phyloP scores from a whole-genome alignment of 2,113 vertebrate genomes.

The Nesoenas mayeri region DNA sequence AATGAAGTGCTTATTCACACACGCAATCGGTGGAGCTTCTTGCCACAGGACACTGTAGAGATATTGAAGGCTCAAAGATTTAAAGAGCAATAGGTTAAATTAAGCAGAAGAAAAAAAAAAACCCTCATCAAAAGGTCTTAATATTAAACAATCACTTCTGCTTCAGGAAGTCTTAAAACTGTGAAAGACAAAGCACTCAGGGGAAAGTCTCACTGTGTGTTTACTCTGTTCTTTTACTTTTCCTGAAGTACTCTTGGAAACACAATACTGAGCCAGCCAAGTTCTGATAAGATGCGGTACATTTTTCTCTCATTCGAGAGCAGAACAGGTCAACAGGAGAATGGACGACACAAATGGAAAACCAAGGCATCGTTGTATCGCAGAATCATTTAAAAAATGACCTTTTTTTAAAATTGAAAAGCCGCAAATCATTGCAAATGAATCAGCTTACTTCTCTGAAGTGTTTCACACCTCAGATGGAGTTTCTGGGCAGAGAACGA shows the following conservation, averaged over 20 bases:
- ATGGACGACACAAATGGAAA: not conserved
- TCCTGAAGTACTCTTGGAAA: not conserved
- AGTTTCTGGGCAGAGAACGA: not conserved
- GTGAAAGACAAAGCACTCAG: not conserved
- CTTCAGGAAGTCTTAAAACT: not conserved
- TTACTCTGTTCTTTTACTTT: not conserved
- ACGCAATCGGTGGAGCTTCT: not conserved
- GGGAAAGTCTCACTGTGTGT: not conserved
- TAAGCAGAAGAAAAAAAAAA: not conserved
- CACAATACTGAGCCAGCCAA: not conserved
- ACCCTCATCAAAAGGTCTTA: not conserved
- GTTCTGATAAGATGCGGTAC: not conserved
- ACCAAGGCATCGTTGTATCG: not conserved
- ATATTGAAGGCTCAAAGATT: not conserved
- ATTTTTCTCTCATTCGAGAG: not conserved
- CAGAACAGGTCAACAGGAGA: not conserved
- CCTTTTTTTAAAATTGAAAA: not conserved
- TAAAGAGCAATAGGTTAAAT: not conserved
- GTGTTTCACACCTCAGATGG: not conserved
- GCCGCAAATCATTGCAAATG: not conserved
- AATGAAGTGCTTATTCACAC: not conserved
- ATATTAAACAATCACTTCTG: not conserved
- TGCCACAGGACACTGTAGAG: not conserved
- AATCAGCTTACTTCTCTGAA: not conserved
- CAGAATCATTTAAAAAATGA: not conserved